These are phyloP conservation scores for Amitus sp. DNA, from an alignment of 2,888 invertebrate species.

Conservation along the genomic window DNA sequence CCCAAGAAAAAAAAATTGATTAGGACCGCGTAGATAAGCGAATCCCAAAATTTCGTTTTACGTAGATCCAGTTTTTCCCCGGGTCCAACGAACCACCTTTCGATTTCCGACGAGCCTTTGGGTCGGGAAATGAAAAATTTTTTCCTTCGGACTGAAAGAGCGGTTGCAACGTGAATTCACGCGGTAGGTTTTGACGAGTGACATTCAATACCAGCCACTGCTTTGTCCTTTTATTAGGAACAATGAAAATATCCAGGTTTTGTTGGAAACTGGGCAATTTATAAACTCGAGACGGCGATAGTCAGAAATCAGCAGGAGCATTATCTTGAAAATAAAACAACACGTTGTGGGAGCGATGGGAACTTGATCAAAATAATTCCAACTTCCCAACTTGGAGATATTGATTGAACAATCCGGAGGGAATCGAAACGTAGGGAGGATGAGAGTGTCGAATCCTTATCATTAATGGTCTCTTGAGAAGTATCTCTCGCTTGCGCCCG, in stretches of 20 bases:
- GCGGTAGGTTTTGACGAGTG: too few relatives aligned
- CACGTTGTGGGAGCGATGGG: not conserved
- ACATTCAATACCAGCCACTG: not conserved
- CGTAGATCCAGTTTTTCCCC: not conserved
- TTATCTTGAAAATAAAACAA: not conserved
- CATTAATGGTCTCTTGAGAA: too few relatives aligned
- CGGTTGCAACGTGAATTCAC: too few relatives aligned
- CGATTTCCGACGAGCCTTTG: too few relatives aligned
- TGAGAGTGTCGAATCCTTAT: too few relatives aligned
- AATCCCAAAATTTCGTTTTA: too few relatives aligned
- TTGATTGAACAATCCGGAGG: too few relatives aligned
- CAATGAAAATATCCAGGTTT: not conserved
- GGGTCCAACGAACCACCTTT: not conserved
- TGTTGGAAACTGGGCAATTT: not conserved
- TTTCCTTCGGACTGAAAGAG: not conserved
- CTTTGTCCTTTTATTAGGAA: not conserved
- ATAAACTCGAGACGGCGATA: not conserved
- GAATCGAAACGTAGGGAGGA: too few relatives aligned
- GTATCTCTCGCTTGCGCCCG: too few relatives aligned
- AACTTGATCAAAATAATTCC: not conserved
- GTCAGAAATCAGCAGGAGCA: not conserved
- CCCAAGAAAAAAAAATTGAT: slow-evolving; percentile 30
- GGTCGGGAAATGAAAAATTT: slow-evolving; percentile 2
- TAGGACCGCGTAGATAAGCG: too few relatives aligned
- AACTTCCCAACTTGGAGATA: too few relatives aligned